A percentile compares a stretch with the other conserved stretches of the same genome.
These are phyloP conservation scores for Ophthalmolycus amberensis DNA, from an alignment of 2,113 vertebrate genomes.

Conservation along the genomic window DNA sequence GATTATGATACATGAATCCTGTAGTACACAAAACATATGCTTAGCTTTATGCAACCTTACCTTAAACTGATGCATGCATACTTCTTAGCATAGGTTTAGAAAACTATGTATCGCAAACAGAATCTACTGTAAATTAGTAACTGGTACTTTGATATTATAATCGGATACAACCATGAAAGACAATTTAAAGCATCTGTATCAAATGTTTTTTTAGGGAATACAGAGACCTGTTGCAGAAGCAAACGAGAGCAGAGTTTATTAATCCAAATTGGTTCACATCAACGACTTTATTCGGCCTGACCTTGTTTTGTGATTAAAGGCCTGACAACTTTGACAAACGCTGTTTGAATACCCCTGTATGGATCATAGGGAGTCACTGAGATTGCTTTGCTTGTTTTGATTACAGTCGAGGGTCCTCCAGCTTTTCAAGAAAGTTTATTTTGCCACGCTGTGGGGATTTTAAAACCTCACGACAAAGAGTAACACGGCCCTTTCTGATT, in stretches of 20 bases:
- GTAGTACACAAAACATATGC: background rate
- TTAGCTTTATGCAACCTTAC: background rate
- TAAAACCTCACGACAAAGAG: background rate
- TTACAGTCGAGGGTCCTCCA: conserved; percentile 30
- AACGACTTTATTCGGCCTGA: conserved; percentile 51
- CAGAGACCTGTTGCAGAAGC: background rate
- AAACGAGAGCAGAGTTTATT: conserved; percentile 4
- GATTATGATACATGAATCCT: conserved; percentile 11
- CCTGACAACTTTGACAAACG: conserved; percentile 50
- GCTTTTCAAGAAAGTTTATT: conserved; percentile 31
- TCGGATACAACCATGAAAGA: background rate
- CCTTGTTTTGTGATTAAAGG: conserved; percentile 51
- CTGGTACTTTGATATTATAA: background rate
- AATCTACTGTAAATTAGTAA: background rate
- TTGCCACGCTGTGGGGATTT: background rate
- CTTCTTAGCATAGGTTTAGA: background rate
- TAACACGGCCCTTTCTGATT: conserved; percentile 13
- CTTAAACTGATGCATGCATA: background rate
- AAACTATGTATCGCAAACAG: background rate
- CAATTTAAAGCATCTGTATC: background rate
- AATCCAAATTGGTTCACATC: conserved; percentile 28
- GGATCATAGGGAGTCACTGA: conserved; percentile 42
- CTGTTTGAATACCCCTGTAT: conserved; percentile 22
- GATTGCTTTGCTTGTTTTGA: conserved; percentile 40
- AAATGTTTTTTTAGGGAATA: background rate